These are phyloP conservation scores for Schrankia costaestrigalis DNA, from an alignment of 2,888 invertebrate species.

Conservation along the genomic window DNA sequence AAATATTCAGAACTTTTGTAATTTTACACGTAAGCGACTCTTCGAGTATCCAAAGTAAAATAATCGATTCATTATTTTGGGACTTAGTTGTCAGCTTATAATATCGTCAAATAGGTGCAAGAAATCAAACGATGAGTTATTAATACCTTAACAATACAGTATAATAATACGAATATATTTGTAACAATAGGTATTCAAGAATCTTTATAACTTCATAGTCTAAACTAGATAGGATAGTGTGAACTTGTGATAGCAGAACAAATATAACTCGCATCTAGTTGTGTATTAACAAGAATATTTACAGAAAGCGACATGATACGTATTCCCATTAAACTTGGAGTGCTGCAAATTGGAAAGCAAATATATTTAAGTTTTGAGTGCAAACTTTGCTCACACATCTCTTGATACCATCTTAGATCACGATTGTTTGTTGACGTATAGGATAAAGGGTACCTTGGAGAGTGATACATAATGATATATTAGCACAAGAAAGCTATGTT, in stretches of 20 bases:
- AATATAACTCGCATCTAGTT: conserved; percentile 17
- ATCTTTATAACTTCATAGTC: too few species aligned
- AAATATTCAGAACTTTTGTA: conserved; percentile 28
- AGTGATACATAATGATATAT: conserved; percentile 43
- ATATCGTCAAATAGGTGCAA: too few species aligned
- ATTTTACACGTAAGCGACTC: too few species aligned
- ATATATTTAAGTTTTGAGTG: conserved; percentile 12
- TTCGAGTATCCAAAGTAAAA: too few species aligned
- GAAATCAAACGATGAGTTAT: too few species aligned
- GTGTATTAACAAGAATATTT: conserved; percentile 21
- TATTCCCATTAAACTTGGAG: conserved; percentile 12
- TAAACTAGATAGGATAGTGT: too few species aligned
- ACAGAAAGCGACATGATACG: conserved; percentile 12
- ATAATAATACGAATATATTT: too few species aligned
- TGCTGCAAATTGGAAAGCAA: conserved; percentile 19
- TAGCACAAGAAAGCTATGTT: conserved; percentile 22
- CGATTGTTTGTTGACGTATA: conserved; percentile 51
- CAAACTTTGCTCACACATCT: conserved; percentile 10
- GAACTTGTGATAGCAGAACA: conserved; percentile 10
- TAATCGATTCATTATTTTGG: too few species aligned
- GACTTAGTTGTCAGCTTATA: too few species aligned
- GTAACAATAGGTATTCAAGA: too few species aligned
- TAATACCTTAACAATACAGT: too few species aligned
- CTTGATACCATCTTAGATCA: conserved; percentile 38
- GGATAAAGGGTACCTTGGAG: conserved; percentile 32